These are phyloP conservation scores for Neodon shergylaensis DNA, from an alignment of 2,113 vertebrate genomes.

Conservation along the genomic window DNA sequence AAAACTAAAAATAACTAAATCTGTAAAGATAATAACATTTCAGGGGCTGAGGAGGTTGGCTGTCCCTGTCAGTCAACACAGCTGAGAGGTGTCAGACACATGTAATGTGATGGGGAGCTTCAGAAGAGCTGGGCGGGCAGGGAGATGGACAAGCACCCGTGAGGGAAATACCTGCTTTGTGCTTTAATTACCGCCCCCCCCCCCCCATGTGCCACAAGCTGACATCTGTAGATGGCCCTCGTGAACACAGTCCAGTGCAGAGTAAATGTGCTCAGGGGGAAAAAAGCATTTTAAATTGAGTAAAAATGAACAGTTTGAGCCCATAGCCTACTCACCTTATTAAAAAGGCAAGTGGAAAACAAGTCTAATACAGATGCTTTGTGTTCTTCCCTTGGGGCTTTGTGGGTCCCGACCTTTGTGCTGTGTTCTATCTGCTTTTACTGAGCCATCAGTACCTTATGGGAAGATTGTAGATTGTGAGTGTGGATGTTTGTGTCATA, in stretches of 20 bases:
- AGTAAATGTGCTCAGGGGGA: not conserved
- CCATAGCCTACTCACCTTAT: not conserved
- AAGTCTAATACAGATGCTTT: not conserved
- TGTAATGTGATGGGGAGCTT: not conserved
- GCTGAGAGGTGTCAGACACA: not conserved
- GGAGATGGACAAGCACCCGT: not conserved
- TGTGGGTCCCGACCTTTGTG: not conserved
- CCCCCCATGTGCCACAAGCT: not conserved
- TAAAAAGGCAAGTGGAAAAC: not conserved
- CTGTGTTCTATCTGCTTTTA: not conserved
- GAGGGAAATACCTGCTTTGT: not conserved
- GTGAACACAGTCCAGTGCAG: not conserved
- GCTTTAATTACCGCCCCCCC: not conserved
- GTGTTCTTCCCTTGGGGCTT: not conserved
- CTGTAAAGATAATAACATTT: not conserved
- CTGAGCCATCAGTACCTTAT: not conserved
- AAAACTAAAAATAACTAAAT: no score
- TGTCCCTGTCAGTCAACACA: not conserved
- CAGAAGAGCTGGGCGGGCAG: not conserved
- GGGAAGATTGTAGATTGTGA: not conserved
- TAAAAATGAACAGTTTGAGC: not conserved
- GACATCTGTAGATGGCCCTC: not conserved
- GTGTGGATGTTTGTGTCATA: not conserved
- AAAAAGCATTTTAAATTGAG: not conserved
- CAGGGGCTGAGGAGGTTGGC: not conserved